Evolutionary conservation across 2,113 vertebrate species (phyloP).

Genomic region (Grus americana): DNA sequence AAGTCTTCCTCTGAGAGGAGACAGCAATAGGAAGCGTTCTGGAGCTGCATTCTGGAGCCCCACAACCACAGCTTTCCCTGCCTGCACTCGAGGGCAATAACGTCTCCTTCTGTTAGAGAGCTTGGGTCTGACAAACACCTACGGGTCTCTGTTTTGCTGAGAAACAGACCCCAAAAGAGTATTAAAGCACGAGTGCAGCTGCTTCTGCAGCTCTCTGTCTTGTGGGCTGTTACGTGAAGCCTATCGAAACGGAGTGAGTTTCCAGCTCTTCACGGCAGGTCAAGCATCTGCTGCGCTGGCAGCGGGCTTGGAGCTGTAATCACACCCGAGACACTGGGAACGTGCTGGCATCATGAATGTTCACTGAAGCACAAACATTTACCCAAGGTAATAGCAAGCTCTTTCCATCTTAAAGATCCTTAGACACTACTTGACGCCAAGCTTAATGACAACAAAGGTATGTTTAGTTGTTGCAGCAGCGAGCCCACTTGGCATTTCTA

Average conservation of each 20-base stretch:
- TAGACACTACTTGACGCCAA: background rate
- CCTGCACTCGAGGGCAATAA: background rate
- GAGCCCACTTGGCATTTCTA: background rate
- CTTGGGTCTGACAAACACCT: background rate
- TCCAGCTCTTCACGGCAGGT: background rate
- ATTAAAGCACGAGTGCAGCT: background rate
- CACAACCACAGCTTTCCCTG: background rate
- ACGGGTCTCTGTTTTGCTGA: background rate
- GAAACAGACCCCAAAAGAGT: background rate
- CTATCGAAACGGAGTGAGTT: accelerated
- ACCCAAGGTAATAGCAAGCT: background rate
- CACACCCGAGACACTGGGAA: background rate
- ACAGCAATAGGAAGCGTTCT: accelerated
- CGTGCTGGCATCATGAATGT: accelerated
- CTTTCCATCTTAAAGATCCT: background rate
- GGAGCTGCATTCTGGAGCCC: background rate
- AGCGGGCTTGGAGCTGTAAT: background rate
- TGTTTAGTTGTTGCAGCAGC: background rate
- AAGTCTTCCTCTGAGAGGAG: background rate
- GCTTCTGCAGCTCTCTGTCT: background rate
- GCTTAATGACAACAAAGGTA: background rate
- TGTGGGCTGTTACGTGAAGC: background rate
- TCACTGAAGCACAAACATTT: background rate
- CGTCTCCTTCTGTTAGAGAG: background rate
- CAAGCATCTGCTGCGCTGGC: background rate